Percentiles rank a stretch among this genome's conserved stretches.
Evolutionary conservation across 2,888 invertebrate species (phyloP).

Genomic region (Rapana venosa): DNA sequence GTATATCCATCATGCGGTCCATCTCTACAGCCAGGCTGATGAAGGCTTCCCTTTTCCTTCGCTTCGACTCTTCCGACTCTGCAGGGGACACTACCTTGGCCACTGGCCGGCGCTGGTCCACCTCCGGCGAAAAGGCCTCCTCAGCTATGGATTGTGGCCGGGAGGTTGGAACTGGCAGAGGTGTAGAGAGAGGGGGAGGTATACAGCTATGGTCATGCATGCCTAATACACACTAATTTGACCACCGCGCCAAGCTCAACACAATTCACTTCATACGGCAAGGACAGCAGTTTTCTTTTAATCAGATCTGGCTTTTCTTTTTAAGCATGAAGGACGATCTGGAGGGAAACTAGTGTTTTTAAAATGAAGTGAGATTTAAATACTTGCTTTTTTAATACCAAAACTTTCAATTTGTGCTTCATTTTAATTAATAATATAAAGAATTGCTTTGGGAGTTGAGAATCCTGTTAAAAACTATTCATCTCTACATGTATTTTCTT

Average conservation of each 20-base stretch:
- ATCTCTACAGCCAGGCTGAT: slow-evolving; percentile 67
- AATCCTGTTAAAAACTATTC: too few species aligned
- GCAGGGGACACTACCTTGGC: slow-evolving; percentile 52
- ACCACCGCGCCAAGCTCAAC: background rate
- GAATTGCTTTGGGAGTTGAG: too few species aligned
- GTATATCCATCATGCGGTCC: slow-evolving; percentile 57
- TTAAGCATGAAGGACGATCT: too few species aligned
- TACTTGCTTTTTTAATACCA: too few species aligned
- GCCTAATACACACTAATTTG: background rate
- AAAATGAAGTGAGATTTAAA: too few species aligned
- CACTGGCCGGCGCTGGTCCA: slow-evolving; percentile 66
- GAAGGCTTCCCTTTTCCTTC: slow-evolving; percentile 75
- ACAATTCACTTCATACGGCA: background rate
- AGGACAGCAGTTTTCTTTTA: too few species aligned
- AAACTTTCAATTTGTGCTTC: too few species aligned
- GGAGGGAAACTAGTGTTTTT: too few species aligned
- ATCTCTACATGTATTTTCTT: too few species aligned
- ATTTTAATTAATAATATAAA: too few species aligned
- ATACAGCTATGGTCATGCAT: slow-evolving; percentile 29
- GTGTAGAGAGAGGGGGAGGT: slow-evolving; percentile 20
- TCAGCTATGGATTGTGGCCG: slow-evolving; percentile 49
- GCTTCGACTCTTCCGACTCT: slow-evolving; percentile 54
- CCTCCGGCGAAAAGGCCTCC: slow-evolving; percentile 58
- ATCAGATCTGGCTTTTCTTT: too few species aligned
- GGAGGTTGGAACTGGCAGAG: slow-evolving; percentile 46